Evolutionary conservation across 2,113 vertebrate species (phyloP), one percentile per base, ranked within the genome.

Genomic region (Laticauda laticaudata): DNA sequence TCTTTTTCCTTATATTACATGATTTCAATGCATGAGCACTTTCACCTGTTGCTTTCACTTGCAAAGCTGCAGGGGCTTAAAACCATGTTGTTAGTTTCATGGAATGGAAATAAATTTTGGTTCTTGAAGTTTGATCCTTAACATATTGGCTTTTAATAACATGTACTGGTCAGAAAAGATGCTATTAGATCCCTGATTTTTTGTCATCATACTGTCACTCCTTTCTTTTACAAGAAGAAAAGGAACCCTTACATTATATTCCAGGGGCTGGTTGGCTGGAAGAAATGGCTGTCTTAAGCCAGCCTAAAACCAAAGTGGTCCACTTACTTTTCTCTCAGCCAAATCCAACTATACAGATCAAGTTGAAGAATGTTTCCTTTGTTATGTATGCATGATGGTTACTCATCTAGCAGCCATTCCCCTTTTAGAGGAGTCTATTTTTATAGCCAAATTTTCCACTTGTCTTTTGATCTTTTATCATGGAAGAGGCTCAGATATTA

Each of bases 391-490:
- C 93, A 94, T 94, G 93, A 94, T 96, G 95, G 94, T 96, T 97
- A 94, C 88, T 97, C 96, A 96, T 96, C 89, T 95, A 96, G 92
- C 95, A 97, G 94, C 96, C 95, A 97, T 97, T 95, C 97, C 95
- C 89, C 92, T 97, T 97, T 96, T 95, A 96, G 95, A 97, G 97
- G 97, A 97, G 97, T 97, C 96, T 97, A 95, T 97, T 98, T 97
- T 97, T 96, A 96, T 97, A 95, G 92, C 95, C 95, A 96, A 96
- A 96, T 97, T 97, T 81, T 96, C 97, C 97, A 97, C 97, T 96
- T 97, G 96, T 92, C 96, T 97, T 97, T 97, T 98, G 97, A 98
- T 97, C 97, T 97, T 97, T 93, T 94, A 97, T 90, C 94, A 97
- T 96, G 97, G 94, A 96, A 97, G 96, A 97, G 93, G 96, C 96